A percentile compares a stretch with the other conserved stretches of the same genome.
Evolutionary conservation across 2,113 vertebrate species (phyloP).

Genomic region (Taxidea taxus): DNA sequence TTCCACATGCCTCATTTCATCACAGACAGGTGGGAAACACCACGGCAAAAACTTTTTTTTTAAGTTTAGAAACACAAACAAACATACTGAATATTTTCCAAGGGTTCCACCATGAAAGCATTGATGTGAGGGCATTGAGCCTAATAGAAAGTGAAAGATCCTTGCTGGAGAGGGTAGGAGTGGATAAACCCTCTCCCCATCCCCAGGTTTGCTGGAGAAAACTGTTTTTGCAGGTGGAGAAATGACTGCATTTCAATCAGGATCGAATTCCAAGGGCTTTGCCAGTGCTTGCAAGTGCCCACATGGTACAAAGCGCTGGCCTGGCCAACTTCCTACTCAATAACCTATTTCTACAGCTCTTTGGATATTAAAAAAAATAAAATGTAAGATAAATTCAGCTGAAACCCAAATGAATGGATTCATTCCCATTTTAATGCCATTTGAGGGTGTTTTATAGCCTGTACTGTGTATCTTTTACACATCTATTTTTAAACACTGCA

Average conservation of each 20-base stretch:
- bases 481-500: slow-evolving; percentile 60
- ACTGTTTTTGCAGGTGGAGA: slow-evolving; percentile 71
- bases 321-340: slow-evolving; percentile 65
- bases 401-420: slow-evolving; percentile 37
- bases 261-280: slow-evolving; percentile 44
- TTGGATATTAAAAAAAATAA: slow-evolving; percentile 54
- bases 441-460: slow-evolving; percentile 32
- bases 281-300: slow-evolving; percentile 63
- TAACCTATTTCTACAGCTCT: slow-evolving; percentile 59
- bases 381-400: slow-evolving; percentile 59
- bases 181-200: neutral
- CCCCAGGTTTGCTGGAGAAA: neutral
- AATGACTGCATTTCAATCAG: slow-evolving; percentile 52
- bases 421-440: neutral
- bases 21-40: neutral
- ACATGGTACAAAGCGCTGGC: neutral
- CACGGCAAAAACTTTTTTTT: slow-evolving; percentile 1
- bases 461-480: slow-evolving; percentile 24
- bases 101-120: neutral
- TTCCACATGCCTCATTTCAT: neutral
- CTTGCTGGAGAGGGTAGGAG: neutral
- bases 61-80: slow-evolving; percentile 52
- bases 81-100: neutral
- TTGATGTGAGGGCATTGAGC: neutral
- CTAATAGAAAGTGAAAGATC: neutral